Evolutionary conservation across 1,140 invertebrate species (phyloP).

Genomic region (Drosophila sturtevanti): DNA sequence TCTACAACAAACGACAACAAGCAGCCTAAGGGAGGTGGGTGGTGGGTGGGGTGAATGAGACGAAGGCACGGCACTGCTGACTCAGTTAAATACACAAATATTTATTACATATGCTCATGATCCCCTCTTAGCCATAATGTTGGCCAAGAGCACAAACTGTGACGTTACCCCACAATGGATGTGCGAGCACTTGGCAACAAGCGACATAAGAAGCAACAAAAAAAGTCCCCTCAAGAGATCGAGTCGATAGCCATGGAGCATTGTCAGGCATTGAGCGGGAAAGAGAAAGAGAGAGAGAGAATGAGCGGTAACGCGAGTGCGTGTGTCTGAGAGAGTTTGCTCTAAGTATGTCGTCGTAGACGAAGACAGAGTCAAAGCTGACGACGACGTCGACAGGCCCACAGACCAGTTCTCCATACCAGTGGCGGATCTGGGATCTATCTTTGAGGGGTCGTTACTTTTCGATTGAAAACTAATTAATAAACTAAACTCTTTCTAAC

Average conservation of each 20-base stretch:
- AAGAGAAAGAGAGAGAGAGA: slow-evolving; percentile 21
- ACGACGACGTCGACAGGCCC: background rate
- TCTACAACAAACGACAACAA: background rate
- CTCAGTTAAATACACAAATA: slow-evolving; percentile 22
- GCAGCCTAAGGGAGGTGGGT: background rate
- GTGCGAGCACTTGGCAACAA: slow-evolving; percentile 43
- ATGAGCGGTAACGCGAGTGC: slow-evolving; percentile 10
- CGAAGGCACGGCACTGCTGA: slow-evolving; percentile 22
- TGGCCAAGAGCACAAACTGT: slow-evolving; percentile 60
- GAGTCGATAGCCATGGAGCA: background rate
- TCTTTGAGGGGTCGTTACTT: background rate
- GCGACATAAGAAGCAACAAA: slow-evolving; percentile 25
- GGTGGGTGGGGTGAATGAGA: slow-evolving; percentile 6
- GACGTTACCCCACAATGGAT: slow-evolving; percentile 35
- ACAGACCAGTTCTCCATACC: slow-evolving; percentile 46
- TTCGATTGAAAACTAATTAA: background rate
- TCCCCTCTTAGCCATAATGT: slow-evolving; percentile 37
- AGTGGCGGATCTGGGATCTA: background rate
- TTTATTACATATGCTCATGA: slow-evolving; percentile 38
- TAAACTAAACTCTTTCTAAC: background rate
- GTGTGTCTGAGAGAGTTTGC: slow-evolving; percentile 10
- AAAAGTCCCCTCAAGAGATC: background rate
- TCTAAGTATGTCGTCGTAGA: slow-evolving; percentile 58
- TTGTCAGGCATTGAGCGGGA: background rate
- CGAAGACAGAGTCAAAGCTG: slow-evolving; percentile 30